Evolutionary conservation across 1,140 invertebrate species (phyloP), one percentile per base, ranked within the genome.

Genomic region (Drosophila sturtevanti): DNA sequence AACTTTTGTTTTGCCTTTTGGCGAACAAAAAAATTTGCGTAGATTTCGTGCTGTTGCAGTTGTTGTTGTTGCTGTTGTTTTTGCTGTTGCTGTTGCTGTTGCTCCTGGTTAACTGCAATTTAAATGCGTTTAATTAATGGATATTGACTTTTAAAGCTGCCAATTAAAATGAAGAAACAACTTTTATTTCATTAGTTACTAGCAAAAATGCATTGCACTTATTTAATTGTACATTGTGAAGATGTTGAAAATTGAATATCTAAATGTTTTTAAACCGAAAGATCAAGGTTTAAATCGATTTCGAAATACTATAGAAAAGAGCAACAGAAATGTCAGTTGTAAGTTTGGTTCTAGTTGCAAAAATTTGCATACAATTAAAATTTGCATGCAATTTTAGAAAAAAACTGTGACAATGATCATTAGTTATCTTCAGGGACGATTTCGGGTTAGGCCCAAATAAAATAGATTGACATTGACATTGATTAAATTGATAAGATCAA

Each of bases 1-100:
- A 89, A 87, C 76, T 82, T 67, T 79, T 63, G 65, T 22, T 69
- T 66, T 68, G 60, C 64, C 64, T 68, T 56, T 79, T 84, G 65
- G 76, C 79, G 41, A 21, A 48, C 41, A 48, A 21, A 3, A 31
- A 72, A 79, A 84, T 87, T 87, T 87, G 81, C 82, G 79, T 86
- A 86, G 82, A 68, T 86, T 73, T 85, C 77, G 72, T 85, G n/a
- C n/a, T n/a, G n/a, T n/a, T n/a, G n/a, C n/a, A n/a, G n/a, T n/a
- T n/a, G n/a, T n/a, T n/a, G 78, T 58, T 71, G 63, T 38, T 76
- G 56, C 64, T 35, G 54, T 24, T 37, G 9, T 60, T 35, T 2
- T 24, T 35, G 64, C 16, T 44, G 64, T 27, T 31, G 27, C 7
- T 31, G 27, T 6, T 31, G 27, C 61, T 66, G 44, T 51, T 72